A percentile compares a stretch with the other conserved stretches of the same genome.
Evolutionary conservation across 1,140 invertebrate genomes (phyloP).

Genomic region (Ptiloglossa arizonensis): DNA sequence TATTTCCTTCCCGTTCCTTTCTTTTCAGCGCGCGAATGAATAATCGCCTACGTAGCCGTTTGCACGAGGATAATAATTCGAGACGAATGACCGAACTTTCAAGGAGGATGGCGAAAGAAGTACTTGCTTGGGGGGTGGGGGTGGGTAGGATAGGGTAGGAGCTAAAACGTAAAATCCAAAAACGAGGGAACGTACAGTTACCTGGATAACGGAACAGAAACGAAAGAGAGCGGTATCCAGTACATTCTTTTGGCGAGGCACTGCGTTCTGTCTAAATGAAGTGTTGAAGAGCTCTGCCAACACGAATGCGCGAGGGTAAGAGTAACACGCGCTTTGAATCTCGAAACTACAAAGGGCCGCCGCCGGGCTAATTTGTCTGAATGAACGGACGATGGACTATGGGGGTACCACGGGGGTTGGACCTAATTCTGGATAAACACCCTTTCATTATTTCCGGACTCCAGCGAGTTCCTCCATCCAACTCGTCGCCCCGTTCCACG

Average conservation of each 20-base stretch:
- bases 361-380: slow-evolving; percentile 81
- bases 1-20: too few species aligned
- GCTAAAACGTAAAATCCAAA: slow-evolving; percentile 13
- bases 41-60: too few species aligned
- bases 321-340: slow-evolving; percentile 80
- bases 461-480: slow-evolving; percentile 15
- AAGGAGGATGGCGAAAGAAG: too few species aligned
- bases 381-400: slow-evolving; percentile 79
- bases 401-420: slow-evolving; percentile 68
- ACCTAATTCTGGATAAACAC: slow-evolving; percentile 80
- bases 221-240: slow-evolving; percentile 58
- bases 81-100: slow-evolving; percentile 44
- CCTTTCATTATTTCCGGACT: slow-evolving; percentile 79
- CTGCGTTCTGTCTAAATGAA: slow-evolving; percentile 73
- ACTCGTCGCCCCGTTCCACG: background rate
- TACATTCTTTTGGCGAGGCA: slow-evolving; percentile 69
- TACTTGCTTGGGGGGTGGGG: too few species aligned
- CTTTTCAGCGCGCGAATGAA: too few species aligned
- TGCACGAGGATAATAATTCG: too few species aligned
- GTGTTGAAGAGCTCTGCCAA: slow-evolving; percentile 81
- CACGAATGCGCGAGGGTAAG: slow-evolving; percentile 74
- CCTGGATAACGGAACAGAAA: slow-evolving; percentile 37
- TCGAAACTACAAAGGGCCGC: slow-evolving; percentile 78
- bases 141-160: too few species aligned
- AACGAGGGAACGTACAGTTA: slow-evolving; percentile 46